These are phyloP conservation scores for Xiphorhynchus elegans DNA, from an alignment of 2,113 vertebrate genomes.

Conservation along the genomic window DNA sequence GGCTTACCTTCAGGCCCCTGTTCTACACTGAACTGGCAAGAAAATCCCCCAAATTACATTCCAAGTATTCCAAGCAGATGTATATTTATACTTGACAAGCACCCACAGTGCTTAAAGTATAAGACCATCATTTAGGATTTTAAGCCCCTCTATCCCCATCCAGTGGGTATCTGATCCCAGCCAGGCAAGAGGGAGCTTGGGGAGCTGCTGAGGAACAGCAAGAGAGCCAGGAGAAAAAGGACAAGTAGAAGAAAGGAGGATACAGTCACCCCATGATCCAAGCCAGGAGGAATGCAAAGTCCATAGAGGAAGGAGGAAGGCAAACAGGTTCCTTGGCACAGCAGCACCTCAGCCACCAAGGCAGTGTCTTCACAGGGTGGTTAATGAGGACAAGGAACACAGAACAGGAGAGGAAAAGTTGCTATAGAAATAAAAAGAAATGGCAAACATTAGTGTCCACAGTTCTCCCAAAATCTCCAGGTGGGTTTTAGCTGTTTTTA, in stretches of 20 bases:
- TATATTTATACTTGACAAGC: too few species aligned
- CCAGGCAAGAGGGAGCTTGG: neutral
- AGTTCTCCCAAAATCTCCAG: neutral
- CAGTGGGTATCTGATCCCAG: neutral
- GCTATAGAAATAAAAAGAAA: neutral
- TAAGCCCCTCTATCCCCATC: neutral
- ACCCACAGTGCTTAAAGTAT: too few species aligned
- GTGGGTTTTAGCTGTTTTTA: neutral
- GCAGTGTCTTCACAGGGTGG: neutral
- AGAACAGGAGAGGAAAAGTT: neutral
- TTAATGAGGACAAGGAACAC: neutral
- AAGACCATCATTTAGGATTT: neutral
- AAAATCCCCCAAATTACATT: neutral
- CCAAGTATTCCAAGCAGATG: neutral
- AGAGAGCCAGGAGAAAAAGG: neutral
- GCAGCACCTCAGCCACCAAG: neutral
- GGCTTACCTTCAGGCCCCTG: neutral
- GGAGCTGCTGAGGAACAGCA: neutral
- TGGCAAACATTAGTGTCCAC: neutral
- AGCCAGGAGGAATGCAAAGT: neutral
- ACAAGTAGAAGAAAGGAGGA: neutral
- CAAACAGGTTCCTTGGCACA: neutral
- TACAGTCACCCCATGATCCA: neutral
- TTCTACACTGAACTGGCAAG: neutral
- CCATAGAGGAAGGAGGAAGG: neutral